Percentiles rank a stretch among this genome's conserved stretches.
Conservation (phyloP, 1,140 invertebrate species). For the Zaprionus ornatus region DNA sequence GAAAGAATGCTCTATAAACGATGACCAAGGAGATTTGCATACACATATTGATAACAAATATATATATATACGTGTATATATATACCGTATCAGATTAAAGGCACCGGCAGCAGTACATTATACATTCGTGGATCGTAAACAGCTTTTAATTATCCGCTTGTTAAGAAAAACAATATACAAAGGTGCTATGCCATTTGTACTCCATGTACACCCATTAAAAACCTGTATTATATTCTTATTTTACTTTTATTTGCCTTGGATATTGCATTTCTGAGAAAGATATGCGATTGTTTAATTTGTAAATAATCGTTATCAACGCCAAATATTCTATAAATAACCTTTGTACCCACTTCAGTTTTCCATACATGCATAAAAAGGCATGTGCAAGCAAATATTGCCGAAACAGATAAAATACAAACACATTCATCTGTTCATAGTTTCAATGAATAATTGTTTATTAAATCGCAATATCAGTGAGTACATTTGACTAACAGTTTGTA, state of each 20-base stretch:
- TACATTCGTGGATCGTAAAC: neutral
- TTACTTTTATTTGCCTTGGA: neutral
- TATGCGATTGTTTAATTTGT: neutral
- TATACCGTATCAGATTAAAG: neutral
- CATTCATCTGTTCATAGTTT: slow-evolving; percentile 35
- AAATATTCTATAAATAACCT: slow-evolving; percentile 13
- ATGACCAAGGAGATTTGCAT: neutral
- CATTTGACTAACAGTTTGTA: slow-evolving; percentile 71
- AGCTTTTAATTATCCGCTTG: slow-evolving; percentile 4
- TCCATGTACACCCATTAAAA: neutral
- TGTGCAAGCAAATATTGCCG: neutral
- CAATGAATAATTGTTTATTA: slow-evolving; percentile 72
- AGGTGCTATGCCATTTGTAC: neutral
- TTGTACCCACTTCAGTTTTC: slow-evolving; percentile 18
- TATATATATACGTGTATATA: neutral
- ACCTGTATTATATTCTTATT: neutral
- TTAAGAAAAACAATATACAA: neutral
- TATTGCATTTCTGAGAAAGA: neutral
- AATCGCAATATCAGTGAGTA: slow-evolving; percentile 79
- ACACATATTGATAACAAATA: neutral
- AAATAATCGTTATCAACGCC: slow-evolving; percentile 15
- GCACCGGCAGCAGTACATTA: neutral
- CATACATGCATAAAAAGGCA: neutral
- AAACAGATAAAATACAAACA: slow-evolving; percentile 1
- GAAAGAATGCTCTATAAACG: neutral